Evolutionary conservation across 2,797 vertebrate genomes (phyloP).

Genomic region (Buceros bicornis): DNA sequence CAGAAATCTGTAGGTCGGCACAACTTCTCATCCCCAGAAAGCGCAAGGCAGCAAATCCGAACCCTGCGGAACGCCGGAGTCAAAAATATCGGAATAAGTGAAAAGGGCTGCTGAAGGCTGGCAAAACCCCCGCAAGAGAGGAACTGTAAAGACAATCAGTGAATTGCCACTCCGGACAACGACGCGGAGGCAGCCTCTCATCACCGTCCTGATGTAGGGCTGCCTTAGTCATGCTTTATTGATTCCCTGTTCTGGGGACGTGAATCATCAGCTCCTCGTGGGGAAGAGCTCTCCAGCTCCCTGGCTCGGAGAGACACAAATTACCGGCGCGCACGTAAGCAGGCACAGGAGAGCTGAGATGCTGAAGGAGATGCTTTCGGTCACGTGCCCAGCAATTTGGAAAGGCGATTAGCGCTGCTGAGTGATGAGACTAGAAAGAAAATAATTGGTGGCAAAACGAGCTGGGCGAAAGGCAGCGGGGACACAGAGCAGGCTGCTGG

Average conservation of each 20-base stretch:
- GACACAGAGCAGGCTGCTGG: neutral
- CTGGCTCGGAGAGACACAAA: slow-evolving; percentile 5
- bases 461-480: neutral
- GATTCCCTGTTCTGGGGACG: slow-evolving; percentile 28
- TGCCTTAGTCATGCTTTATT: slow-evolving; percentile 60
- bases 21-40: neutral
- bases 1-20: neutral
- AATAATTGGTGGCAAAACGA: neutral
- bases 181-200: slow-evolving; percentile 29
- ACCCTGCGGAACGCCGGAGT: neutral
- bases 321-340: neutral
- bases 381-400: neutral
- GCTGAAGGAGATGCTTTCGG: neutral
- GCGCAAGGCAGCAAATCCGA: neutral
- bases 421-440: neutral
- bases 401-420: neutral
- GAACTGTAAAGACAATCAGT: neutral
- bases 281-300: slow-evolving; percentile 56
- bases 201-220: slow-evolving; percentile 12
- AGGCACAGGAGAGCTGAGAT: neutral
- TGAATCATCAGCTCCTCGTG: slow-evolving; percentile 62
- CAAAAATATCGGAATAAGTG: neutral
- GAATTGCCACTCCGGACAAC: slow-evolving; percentile 53
- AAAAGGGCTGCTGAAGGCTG: neutral
- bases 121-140: neutral